Evolutionary conservation across 2,888 invertebrate genomes (phyloP).

Genomic region (Calephelis perditalis): DNA sequence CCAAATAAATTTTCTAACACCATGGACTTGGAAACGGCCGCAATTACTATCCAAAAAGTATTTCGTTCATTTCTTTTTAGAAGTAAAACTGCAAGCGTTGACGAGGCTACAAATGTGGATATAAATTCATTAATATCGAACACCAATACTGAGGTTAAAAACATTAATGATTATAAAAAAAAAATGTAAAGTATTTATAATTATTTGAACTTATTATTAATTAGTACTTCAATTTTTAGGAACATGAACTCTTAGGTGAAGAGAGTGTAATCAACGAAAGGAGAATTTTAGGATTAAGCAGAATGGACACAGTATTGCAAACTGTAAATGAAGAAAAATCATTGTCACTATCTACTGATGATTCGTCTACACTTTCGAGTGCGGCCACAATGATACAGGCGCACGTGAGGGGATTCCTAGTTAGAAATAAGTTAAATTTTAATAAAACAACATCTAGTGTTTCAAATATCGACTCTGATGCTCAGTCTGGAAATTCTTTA

Average conservation of each 20-base stretch:
- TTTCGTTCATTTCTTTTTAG: constrained; percentile 70
- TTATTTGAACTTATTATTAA: constrained; percentile 2
- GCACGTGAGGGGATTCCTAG: constrained; percentile 82
- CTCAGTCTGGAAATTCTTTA: constrained; percentile 44
- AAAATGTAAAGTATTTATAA: background rate
- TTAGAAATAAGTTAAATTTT: constrained; percentile 70
- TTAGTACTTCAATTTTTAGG: constrained; percentile 43
- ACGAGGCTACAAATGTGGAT: constrained; percentile 52
- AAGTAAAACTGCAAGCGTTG: constrained; percentile 63
- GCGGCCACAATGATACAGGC: constrained; percentile 83
- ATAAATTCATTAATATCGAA: constrained; percentile 31
- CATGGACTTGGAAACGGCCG: constrained; percentile 73
- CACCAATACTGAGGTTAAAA: constrained; percentile 29
- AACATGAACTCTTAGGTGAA: constrained; percentile 36
- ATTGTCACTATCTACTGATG: constrained; percentile 67
- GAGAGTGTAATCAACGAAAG: constrained; percentile 50
- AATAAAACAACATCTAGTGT: constrained; percentile 59
- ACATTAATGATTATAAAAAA: constrained; percentile 17
- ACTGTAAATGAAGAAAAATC: constrained; percentile 76
- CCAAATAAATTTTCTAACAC: constrained; percentile 28
- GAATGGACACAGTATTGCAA: constrained; percentile 70
- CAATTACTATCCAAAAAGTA: constrained; percentile 78
- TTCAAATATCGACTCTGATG: constrained; percentile 57
- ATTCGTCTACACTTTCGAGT: constrained; percentile 71
- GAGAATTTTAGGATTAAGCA: constrained; percentile 52